Conservation (phyloP, 2,797 vertebrate genomes). For the Ceryle rudis region DNA sequence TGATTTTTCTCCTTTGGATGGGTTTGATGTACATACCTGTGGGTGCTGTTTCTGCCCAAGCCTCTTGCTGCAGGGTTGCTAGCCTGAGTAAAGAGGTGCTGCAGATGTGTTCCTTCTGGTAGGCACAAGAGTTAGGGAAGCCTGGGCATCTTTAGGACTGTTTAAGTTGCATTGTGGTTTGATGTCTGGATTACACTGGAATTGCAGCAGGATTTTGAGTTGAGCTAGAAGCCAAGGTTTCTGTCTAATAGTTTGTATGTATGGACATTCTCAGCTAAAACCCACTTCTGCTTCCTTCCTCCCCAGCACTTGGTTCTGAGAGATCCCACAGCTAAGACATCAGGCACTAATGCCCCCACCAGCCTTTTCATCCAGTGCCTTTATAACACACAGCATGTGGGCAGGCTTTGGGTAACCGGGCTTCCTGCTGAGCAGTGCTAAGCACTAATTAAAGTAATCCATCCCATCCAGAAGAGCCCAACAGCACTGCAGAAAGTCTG, state of each 20-base stretch:
- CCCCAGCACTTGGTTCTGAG: neutral
- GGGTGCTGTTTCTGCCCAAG: neutral
- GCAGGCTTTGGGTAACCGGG: neutral
- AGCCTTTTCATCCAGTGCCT: neutral
- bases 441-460: neutral
- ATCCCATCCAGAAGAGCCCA: neutral
- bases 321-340: neutral
- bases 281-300: fast-evolving
- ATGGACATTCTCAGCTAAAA: neutral
- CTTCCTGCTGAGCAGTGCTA: neutral
- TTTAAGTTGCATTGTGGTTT: neutral
- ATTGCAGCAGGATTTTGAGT: neutral
- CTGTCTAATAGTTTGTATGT: neutral
- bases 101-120: neutral
- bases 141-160: neutral
- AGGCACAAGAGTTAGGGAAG: neutral
- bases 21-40: fast-evolving
- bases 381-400: fast-evolving
- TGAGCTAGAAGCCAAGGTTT: neutral
- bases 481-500: neutral
- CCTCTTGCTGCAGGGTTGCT: neutral
- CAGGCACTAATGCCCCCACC: fast-evolving
- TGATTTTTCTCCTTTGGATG: neutral
- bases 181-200: neutral
- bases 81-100: neutral